Percentiles rank a stretch among this genome's conserved stretches.
phyloP scores from a whole-genome alignment of 2,797 vertebrate species.

The Pseudopleuronectes americanus region DNA sequence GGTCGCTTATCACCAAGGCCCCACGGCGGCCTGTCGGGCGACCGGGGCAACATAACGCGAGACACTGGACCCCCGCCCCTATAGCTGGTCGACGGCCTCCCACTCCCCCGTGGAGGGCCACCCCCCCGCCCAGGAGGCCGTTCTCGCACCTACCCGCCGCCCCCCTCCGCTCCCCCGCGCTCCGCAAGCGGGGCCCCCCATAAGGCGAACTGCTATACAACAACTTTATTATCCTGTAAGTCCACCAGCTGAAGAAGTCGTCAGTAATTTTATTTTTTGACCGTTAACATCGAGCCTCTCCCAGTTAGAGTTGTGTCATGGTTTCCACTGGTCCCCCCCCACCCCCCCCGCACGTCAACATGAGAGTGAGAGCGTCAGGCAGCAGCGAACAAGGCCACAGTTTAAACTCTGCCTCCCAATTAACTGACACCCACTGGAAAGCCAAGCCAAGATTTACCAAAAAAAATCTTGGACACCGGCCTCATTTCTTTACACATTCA shows the following conservation, averaged over 20 bases:
- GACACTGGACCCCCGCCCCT: too few relatives aligned
- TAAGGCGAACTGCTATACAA: background rate
- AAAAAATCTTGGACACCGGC: slow-evolving; percentile 29
- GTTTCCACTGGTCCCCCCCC: slow-evolving; percentile 51
- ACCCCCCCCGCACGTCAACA: slow-evolving; percentile 26
- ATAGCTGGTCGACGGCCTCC: too few relatives aligned
- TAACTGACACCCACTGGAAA: slow-evolving; percentile 46
- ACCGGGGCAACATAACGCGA: too few relatives aligned
- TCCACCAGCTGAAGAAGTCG: slow-evolving; percentile 2
- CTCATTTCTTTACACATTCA: slow-evolving; percentile 35
- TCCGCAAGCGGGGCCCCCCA: too few relatives aligned
- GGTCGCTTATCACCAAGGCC: too few relatives aligned
- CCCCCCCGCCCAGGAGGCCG: too few relatives aligned
- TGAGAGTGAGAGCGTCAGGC: slow-evolving; percentile 42
- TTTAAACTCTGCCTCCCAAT: slow-evolving; percentile 55
- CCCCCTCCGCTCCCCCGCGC: too few relatives aligned
- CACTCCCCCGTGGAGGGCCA: too few relatives aligned
- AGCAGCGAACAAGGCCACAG: slow-evolving; percentile 48
- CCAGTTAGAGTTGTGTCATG: slow-evolving; percentile 49
- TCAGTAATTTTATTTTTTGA: background rate
- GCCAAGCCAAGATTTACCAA: slow-evolving; percentile 38
- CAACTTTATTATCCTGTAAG: slow-evolving; percentile 6
- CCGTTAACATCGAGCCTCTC: slow-evolving; percentile 38
- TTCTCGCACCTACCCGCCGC: too few relatives aligned
- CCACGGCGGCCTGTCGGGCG: too few relatives aligned